Percentiles rank a stretch among this genome's conserved stretches.
These are phyloP conservation scores for Gasterosteus nipponicus DNA, from an alignment of 2,113 vertebrate genomes.

Conservation along the genomic window DNA sequence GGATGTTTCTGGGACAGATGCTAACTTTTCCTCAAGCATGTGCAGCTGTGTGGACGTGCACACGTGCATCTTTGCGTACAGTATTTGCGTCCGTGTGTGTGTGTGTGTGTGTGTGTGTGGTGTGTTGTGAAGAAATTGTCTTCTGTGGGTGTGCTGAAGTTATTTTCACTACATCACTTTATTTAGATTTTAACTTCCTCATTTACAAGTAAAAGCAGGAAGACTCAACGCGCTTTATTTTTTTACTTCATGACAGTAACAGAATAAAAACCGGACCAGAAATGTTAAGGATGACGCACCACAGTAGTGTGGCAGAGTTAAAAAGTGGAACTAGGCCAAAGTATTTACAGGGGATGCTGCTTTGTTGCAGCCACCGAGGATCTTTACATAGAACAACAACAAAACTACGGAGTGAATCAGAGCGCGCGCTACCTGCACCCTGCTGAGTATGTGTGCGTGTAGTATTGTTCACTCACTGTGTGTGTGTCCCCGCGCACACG, in stretches of 20 bases:
- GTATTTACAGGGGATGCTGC: constrained; percentile 14
- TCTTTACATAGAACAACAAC: constrained; percentile 48
- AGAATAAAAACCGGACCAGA: constrained; percentile 16
- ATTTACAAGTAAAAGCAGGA: constrained; percentile 6
- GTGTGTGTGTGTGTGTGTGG: background rate
- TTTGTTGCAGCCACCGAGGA: constrained; percentile 13
- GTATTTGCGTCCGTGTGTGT: background rate
- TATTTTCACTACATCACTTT: background rate
- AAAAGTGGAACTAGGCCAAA: background rate
- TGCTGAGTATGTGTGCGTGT: constrained; percentile 19
- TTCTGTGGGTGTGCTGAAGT: background rate
- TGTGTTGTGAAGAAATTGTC: background rate
- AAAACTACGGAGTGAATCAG: constrained; percentile 42
- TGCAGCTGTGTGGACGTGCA: constrained; percentile 66
- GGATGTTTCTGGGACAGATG: constrained; percentile 78
- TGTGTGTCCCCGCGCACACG: too few species aligned
- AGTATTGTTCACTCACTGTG: too few species aligned
- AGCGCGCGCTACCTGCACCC: constrained; percentile 25
- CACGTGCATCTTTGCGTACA: constrained; percentile 42
- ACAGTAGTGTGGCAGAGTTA: constrained; percentile 3
- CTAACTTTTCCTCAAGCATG: constrained; percentile 57
- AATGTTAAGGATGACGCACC: background rate
- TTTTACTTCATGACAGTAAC: constrained; percentile 18
- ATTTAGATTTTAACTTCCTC: constrained; percentile 26
- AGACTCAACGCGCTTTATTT: background rate